phyloP scores from a whole-genome alignment of 2,888 invertebrate genomes.

The Pyrgus malvae region DNA sequence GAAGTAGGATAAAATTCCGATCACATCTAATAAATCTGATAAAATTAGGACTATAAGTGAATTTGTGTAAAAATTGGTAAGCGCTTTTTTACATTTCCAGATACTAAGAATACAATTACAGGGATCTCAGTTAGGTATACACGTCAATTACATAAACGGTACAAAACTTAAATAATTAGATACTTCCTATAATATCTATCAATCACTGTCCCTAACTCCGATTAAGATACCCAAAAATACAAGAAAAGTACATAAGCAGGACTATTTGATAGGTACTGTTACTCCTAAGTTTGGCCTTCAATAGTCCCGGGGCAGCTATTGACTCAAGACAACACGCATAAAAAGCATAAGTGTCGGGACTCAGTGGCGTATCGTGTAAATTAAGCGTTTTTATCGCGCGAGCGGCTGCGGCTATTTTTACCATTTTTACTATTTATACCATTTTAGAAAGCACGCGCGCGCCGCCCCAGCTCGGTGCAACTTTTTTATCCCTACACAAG shows the following conservation, averaged over 20 bases:
- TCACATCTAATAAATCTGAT: no score
- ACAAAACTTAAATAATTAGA: not conserved
- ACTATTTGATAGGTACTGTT: constrained; percentile 5
- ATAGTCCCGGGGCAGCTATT: constrained; percentile 65
- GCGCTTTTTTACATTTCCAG: no score
- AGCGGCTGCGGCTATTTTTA: constrained; percentile 62
- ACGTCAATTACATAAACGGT: no score
- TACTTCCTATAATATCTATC: not conserved
- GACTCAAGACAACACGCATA: constrained; percentile 78
- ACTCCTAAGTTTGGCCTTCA: constrained; percentile 49
- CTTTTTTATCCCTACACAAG: constrained; percentile 59
- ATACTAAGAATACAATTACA: no score
- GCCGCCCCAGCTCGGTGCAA: constrained; percentile 52
- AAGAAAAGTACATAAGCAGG: constrained; percentile 6
- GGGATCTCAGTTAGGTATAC: no score
- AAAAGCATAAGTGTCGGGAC: constrained; percentile 75
- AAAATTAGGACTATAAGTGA: no score
- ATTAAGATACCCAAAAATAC: not conserved
- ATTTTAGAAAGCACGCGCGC: constrained; percentile 66
- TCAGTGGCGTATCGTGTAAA: constrained; percentile 70
- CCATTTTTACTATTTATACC: constrained; percentile 67
- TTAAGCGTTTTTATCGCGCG: constrained; percentile 76
- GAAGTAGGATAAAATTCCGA: no score
- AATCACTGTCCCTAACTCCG: not conserved
- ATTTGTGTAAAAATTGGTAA: no score